A percentile compares a stretch with the other conserved stretches of the same genome.
phyloP scores from a whole-genome alignment of 1,140 invertebrate genomes.

The Hycleus phaleratus region DNA sequence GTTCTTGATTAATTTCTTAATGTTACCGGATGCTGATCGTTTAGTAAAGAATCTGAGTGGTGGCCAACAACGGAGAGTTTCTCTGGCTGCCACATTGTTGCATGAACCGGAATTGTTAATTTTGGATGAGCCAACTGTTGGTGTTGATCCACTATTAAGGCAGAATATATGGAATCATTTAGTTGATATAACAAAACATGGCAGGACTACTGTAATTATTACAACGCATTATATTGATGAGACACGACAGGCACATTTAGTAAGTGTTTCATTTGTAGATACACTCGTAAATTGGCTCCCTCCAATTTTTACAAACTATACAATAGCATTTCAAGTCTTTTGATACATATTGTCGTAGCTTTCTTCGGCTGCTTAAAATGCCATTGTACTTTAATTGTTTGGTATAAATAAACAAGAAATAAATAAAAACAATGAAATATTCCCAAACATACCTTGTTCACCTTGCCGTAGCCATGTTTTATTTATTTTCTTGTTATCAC shows the following conservation, averaged over 20 bases:
- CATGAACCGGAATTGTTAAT: conserved; percentile 87
- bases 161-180: conserved; percentile 95
- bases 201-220: conserved; percentile 89
- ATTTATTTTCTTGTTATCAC: neutral
- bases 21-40: conserved; percentile 56
- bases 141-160: conserved; percentile 87
- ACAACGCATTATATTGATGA: conserved; percentile 98
- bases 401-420: no score
- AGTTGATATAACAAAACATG: conserved; percentile 75
- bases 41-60: conserved; percentile 82
- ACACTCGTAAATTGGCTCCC: no score
- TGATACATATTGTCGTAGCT: no score
- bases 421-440: no score
- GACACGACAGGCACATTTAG: conserved; percentile 79
- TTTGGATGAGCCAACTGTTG: conserved; percentile 90
- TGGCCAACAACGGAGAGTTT: conserved; percentile 82
- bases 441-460: no score
- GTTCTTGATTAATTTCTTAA: conserved; percentile 72
- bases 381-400: no score
- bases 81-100: conserved; percentile 77
- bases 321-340: no score
- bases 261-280: conserved; percentile 39
- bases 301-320: no score
- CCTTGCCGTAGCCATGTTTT: no score
- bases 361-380: no score